Base-by-base conservation (phyloP, 2,113 vertebrate genomes). In the Neoarius graeffei region DNA sequence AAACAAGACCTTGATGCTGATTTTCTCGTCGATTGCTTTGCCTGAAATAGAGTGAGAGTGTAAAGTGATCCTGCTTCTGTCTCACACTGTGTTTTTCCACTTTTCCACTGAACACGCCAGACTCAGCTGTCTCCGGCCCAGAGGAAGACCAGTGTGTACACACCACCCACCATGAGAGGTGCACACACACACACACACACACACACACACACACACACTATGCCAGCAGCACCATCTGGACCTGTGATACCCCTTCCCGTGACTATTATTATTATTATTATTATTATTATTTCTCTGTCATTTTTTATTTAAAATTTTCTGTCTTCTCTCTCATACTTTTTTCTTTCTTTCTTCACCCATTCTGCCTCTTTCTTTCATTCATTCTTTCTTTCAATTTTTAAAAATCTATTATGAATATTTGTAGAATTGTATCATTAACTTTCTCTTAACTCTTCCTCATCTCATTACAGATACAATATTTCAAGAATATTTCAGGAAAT, bases 91-190 rank as follows among this genome's bases (percentile, higher is more conserved):
- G 83, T 69, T 73, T 71, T 56, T 84, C 15, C 48, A 56, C 48
- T 90, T 91, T 89, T 87, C 89, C 88, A 85, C 82, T 90, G 13
- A 56, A 87, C 71, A 60, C 54, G n/a, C 1, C 94, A 97, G 95
- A 83, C 86, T 69, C 90, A 91, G 89, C 84, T 91, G 59, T 96
- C 96, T 60, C 96, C 96, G 54, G 96, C 96, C 92, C 97, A 97
- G 87, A 95, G 97, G 94, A 97, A 97, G 95, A 96, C 97, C 92
- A 97, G 96, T 0, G 97, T 97, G 82, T 97, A 95, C 89, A 95
- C 96, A 11, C 93, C 96, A 0, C 96, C 97, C 0, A 87, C 95
- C 83, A 95, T 97, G 94, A 97, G 96, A 97, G 97, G 97, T 97
- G 86, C 77, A 35, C 35, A 35, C 35, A 35, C 35, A 35, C 48